Conservation (phyloP, 1,140 invertebrate species). For the Maconellicoccus hirsutus region DNA sequence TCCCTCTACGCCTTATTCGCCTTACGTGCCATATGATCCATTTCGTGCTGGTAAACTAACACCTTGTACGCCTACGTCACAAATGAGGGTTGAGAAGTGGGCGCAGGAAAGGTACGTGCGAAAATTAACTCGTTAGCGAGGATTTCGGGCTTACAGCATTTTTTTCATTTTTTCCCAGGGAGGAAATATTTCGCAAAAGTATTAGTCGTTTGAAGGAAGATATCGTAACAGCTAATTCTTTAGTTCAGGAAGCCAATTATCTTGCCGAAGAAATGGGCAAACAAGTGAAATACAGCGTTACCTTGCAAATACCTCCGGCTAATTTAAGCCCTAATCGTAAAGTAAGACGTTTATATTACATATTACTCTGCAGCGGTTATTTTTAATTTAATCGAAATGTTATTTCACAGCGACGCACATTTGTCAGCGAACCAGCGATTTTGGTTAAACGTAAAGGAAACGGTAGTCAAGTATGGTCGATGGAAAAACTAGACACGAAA, state of each 20-base stretch:
- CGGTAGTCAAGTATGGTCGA: slow-evolving; percentile 87
- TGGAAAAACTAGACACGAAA: slow-evolving; percentile 98
- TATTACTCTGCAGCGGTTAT: too few relatives aligned
- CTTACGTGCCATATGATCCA: slow-evolving; percentile 68
- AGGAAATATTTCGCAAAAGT: slow-evolving; percentile 82
- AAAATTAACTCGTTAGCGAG: too few relatives aligned
- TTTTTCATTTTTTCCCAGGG: slow-evolving; percentile 35
- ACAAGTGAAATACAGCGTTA: slow-evolving; percentile 89
- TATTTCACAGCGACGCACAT: slow-evolving; percentile 65
- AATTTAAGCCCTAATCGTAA: slow-evolving; percentile 92
- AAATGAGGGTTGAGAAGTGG: slow-evolving; percentile 79
- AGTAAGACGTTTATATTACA: too few relatives aligned
- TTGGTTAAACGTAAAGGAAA: slow-evolving; percentile 77
- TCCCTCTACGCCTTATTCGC: slow-evolving; percentile 77
- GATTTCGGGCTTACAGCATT: too few relatives aligned
- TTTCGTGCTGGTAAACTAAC: slow-evolving; percentile 56
- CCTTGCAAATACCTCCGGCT: slow-evolving; percentile 90
- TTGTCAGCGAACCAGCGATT: slow-evolving; percentile 95
- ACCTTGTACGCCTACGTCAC: slow-evolving; percentile 77
- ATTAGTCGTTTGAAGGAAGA: slow-evolving; percentile 79
- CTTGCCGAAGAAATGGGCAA: slow-evolving; percentile 85
- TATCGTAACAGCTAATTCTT: slow-evolving; percentile 82
- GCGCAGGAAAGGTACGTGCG: slow-evolving; percentile 43
- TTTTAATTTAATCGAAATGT: too few relatives aligned
- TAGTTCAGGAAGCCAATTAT: slow-evolving; percentile 93